phyloP scores from a whole-genome alignment of 2,888 invertebrate species.

The Lasioglossum villosulum region DNA sequence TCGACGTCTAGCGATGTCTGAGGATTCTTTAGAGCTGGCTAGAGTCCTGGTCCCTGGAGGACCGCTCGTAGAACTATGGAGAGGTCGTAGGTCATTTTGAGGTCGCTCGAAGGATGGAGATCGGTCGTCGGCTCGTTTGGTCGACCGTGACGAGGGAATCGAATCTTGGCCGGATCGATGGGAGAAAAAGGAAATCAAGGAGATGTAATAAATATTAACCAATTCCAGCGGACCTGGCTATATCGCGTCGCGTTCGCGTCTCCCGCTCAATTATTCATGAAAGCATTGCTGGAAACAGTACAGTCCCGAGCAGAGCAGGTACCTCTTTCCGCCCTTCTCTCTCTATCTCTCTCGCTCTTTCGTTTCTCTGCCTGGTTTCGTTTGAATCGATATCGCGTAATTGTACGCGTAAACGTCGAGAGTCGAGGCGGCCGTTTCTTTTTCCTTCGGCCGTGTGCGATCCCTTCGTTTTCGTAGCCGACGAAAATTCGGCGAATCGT shows the following conservation, averaged over 20 bases:
- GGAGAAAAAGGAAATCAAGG: constrained; percentile 30
- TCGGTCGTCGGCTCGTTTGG: background rate
- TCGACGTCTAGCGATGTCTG: background rate
- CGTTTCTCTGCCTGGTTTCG: constrained; percentile 14
- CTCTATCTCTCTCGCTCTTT: background rate
- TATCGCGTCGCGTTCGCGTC: constrained; percentile 48
- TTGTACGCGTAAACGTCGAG: constrained; percentile 35
- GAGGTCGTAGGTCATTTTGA: background rate
- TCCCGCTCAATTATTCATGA: constrained; percentile 61
- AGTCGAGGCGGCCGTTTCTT: background rate
- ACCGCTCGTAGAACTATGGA: background rate
- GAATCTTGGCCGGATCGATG: constrained; percentile 15
- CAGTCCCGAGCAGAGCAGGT: constrained; percentile 36
- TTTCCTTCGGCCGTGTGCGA: background rate
- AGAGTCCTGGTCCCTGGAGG: background rate
- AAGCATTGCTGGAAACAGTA: constrained; percentile 49
- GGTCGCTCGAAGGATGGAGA: background rate
- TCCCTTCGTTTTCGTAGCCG: background rate
- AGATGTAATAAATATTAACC: constrained; percentile 57
- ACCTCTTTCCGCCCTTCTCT: constrained; percentile 1
- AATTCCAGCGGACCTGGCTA: constrained; percentile 38
- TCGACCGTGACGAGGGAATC: background rate
- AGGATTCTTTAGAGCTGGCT: background rate
- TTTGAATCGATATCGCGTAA: constrained; percentile 49
- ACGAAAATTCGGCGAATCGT: background rate